Percentiles rank a stretch among this genome's conserved stretches.
Conservation (phyloP, 2,797 vertebrate genomes). For the Arrhamphus sclerolepis region DNA sequence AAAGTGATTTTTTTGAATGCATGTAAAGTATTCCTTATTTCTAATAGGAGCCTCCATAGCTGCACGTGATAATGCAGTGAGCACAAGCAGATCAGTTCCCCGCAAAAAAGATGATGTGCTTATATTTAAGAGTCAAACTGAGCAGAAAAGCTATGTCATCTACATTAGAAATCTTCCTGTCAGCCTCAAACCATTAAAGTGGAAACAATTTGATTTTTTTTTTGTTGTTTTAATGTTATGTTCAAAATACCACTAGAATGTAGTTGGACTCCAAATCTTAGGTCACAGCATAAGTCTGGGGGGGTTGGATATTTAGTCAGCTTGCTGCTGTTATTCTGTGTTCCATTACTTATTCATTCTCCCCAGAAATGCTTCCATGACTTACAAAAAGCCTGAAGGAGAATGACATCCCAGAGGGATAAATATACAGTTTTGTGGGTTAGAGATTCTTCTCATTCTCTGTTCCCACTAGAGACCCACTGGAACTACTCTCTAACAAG, state of each 20-base stretch:
- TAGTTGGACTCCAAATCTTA: constrained; percentile 53
- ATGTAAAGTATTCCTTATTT: too few species aligned
- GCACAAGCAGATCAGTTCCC: neutral
- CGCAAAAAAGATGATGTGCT: constrained; percentile 3
- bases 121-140: constrained; percentile 12
- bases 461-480: constrained; percentile 48
- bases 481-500: constrained; percentile 50
- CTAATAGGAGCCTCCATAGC: too few species aligned
- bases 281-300: constrained; percentile 49
- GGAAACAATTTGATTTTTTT: constrained; percentile 37
- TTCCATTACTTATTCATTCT: constrained; percentile 73
- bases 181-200: constrained; percentile 10
- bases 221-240: constrained; percentile 20
- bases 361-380: constrained; percentile 66
- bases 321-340: constrained; percentile 55
- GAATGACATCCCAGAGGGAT: constrained; percentile 50
- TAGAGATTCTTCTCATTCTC: constrained; percentile 39
- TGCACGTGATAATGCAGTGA: too few species aligned
- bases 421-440: constrained; percentile 53
- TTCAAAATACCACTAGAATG: constrained; percentile 18
- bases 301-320: constrained; percentile 72
- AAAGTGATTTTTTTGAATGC: too few species aligned
- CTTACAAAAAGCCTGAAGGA: constrained; percentile 57
- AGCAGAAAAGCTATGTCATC: constrained; percentile 23
- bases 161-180: constrained; percentile 17